Evolutionary conservation across 2,888 invertebrate genomes (phyloP).

Genomic region (Willowsia nigromaculata): DNA sequence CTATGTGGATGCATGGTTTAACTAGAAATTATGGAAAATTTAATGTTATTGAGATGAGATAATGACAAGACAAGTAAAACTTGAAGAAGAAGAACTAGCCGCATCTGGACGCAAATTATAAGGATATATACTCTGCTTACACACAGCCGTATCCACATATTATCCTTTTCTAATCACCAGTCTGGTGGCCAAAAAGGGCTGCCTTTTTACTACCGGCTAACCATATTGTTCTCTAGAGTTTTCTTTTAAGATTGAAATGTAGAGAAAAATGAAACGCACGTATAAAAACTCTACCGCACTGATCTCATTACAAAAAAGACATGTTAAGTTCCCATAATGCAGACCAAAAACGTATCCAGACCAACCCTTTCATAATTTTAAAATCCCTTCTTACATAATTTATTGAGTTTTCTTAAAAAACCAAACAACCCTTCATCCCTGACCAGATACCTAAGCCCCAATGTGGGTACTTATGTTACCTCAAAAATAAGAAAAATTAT

Average conservation of each 20-base stretch:
- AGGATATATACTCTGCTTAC: background rate
- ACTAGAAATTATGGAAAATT: background rate
- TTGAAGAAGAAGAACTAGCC: background rate
- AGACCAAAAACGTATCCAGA: background rate
- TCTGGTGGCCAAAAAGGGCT: conserved; percentile 64
- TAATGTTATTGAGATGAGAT: background rate
- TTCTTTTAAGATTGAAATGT: background rate
- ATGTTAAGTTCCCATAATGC: conserved; percentile 24
- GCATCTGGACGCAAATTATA: no score
- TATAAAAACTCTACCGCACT: background rate
- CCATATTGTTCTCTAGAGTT: conserved; percentile 11
- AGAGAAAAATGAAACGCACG: background rate
- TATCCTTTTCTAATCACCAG: conserved; percentile 54
- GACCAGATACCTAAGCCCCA: background rate
- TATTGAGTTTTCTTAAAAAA: conserved; percentile 45
- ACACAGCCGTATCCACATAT: background rate
- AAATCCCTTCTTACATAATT: conserved; percentile 20
- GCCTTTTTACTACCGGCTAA: background rate
- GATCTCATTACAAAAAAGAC: conserved; percentile 4
- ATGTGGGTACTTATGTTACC: conserved; percentile 48
- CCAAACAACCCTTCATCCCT: conserved; percentile 38
- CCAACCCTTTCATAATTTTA: conserved; percentile 37
- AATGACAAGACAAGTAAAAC: no score
- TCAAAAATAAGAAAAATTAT: conserved; percentile 30
- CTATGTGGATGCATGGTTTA: conserved; percentile 2